Evolutionary conservation across 2,797 vertebrate species (phyloP).

Genomic region (Remorina albescens): DNA sequence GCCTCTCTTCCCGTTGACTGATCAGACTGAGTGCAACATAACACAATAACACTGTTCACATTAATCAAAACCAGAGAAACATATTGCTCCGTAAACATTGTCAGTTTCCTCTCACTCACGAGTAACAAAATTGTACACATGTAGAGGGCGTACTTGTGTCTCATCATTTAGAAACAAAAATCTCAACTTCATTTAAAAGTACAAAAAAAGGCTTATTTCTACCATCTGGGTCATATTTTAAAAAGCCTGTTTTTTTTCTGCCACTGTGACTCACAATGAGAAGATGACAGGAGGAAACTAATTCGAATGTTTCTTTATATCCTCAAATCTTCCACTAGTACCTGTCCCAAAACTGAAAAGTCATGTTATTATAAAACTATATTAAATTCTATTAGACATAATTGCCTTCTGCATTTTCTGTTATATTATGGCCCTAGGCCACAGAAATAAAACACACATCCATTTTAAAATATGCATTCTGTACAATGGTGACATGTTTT

Average conservation of each 20-base stretch:
- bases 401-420: constrained; percentile 9
- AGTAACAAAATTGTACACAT: background rate
- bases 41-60: too few species aligned
- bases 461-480: constrained; percentile 37
- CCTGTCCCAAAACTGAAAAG: constrained; percentile 5
- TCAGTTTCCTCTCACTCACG: background rate
- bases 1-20: background rate
- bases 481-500: constrained; percentile 37
- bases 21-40: background rate
- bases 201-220: background rate
- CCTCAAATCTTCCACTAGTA: constrained; percentile 24
- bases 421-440: constrained; percentile 1
- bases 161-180: background rate
- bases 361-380: constrained; percentile 5
- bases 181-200: background rate
- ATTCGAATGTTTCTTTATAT: constrained; percentile 10
- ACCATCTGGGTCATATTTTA: constrained; percentile 19
- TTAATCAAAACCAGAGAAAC: background rate
- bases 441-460: constrained; percentile 22
- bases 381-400: constrained; percentile 3
- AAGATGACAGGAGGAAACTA: constrained; percentile 10
- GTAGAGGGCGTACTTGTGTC: background rate
- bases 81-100: background rate
- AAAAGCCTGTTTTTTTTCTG: background rate
- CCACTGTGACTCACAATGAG: background rate